These are phyloP conservation scores for Drosophila kanapiae DNA, from an alignment of 1,140 invertebrate genomes.

Conservation along the genomic window DNA sequence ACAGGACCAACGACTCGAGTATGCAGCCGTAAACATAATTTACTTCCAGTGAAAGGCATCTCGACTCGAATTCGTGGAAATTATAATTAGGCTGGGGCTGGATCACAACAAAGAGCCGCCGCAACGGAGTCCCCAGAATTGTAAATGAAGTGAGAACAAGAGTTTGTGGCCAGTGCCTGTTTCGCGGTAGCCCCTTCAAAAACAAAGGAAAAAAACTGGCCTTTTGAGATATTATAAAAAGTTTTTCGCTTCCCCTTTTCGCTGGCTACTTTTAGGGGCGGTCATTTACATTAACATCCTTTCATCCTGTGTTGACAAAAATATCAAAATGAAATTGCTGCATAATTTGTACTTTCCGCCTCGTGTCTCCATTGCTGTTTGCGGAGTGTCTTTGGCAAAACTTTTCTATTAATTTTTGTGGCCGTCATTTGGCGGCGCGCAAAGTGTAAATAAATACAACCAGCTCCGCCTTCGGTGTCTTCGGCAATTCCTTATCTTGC, in stretches of 20 bases:
- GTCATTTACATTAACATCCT: constrained; percentile 83
- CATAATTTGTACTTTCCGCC: constrained; percentile 81
- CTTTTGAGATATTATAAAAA: constrained; percentile 82
- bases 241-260: constrained; percentile 52
- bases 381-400: constrained; percentile 64
- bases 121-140: constrained; percentile 62
- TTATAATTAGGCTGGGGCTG: constrained; percentile 72
- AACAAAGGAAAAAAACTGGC: constrained; percentile 60
- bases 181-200: constrained; percentile 9
- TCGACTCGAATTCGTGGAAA: constrained; percentile 68
- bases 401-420: constrained; percentile 81
- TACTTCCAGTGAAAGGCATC: constrained; percentile 59
- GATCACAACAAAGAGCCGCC: constrained; percentile 54
- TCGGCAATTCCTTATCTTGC: constrained; percentile 71
- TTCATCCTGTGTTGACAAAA: constrained; percentile 71
- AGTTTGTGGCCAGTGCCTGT: constrained; percentile 33
- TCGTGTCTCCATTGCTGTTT: constrained; percentile 55
- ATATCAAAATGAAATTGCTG: constrained; percentile 84
- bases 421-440: constrained; percentile 70
- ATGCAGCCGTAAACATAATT: constrained; percentile 78
- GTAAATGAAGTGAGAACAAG: constrained; percentile 82
- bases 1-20: constrained; percentile 4
- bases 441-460: constrained; percentile 81
- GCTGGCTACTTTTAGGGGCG: constrained; percentile 51
- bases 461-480: constrained; percentile 9